These are phyloP conservation scores for Bombycilla garrulus DNA, from an alignment of 2,113 vertebrate species.

Conservation along the genomic window DNA sequence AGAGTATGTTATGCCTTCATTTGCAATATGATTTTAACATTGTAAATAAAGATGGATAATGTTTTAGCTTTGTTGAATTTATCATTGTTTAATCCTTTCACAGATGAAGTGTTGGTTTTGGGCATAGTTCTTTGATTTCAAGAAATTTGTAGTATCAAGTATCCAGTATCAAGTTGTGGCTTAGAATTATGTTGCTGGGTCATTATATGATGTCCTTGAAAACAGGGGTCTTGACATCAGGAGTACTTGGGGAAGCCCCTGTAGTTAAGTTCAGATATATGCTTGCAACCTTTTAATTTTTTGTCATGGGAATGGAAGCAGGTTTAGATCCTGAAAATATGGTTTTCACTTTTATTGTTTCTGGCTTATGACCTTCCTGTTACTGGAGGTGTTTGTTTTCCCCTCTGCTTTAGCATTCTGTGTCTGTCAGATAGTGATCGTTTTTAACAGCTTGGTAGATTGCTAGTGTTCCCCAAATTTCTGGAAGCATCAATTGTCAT, in stretches of 20 bases:
- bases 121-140: background rate
- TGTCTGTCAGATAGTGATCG: background rate
- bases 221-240: background rate
- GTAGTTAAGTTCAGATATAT: background rate
- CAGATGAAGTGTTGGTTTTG: background rate
- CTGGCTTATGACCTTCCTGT: background rate
- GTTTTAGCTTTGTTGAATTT: background rate
- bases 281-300: background rate
- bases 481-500: background rate
- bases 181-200: background rate
- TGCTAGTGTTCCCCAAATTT: background rate
- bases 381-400: background rate
- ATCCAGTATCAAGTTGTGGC: background rate
- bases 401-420: background rate
- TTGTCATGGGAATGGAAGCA: background rate
- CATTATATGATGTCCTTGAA: background rate
- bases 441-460: background rate
- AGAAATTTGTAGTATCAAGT: background rate
- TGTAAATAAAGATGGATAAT: background rate
- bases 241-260: background rate
- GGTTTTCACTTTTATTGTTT: background rate
- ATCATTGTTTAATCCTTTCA: background rate
- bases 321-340: background rate
- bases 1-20: background rate
- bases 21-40: background rate